These are phyloP conservation scores for Heliangelus exortis DNA, from an alignment of 2,797 vertebrate genomes.

Conservation along the genomic window DNA sequence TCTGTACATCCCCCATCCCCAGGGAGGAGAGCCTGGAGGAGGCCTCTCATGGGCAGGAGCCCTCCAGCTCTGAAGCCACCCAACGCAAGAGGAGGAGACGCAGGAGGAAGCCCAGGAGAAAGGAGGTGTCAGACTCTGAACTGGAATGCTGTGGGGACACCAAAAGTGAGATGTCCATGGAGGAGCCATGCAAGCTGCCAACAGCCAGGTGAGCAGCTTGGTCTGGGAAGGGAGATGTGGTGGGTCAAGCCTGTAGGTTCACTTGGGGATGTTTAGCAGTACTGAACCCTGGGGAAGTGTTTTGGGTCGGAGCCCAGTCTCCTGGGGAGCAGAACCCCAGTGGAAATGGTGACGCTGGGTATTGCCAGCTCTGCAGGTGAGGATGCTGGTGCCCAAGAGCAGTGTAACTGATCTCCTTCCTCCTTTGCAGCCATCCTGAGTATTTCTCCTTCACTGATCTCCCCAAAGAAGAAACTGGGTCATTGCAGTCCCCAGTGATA, in stretches of 20 bases:
- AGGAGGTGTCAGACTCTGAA: constrained; percentile 55
- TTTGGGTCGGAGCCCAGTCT: neutral
- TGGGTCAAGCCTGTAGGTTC: neutral
- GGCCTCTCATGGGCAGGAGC: neutral
- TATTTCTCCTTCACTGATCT: constrained; percentile 80
- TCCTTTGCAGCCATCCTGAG: constrained; percentile 80
- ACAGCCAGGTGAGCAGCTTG: constrained; percentile 72
- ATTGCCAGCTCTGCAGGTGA: neutral
- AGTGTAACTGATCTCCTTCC: neutral
- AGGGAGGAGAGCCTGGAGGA: constrained; percentile 50
- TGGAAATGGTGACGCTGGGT: neutral
- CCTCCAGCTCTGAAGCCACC: neutral
- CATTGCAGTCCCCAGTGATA: constrained; percentile 59
- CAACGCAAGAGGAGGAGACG: constrained; percentile 78
- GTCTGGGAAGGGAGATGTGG: neutral
- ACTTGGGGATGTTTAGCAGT: neutral
- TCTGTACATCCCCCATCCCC: constrained; percentile 88
- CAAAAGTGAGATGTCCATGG: constrained; percentile 61
- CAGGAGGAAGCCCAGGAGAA: constrained; percentile 80
- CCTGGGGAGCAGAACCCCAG: neutral
- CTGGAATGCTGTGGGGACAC: constrained; percentile 72
- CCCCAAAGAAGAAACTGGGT: constrained; percentile 50
- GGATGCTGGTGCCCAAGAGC: neutral
- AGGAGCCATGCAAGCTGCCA: constrained; percentile 56
- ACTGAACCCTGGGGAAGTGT: neutral